phyloP scores from a whole-genome alignment of 2,888 invertebrate genomes.

The Leptogaster cylindrica region DNA sequence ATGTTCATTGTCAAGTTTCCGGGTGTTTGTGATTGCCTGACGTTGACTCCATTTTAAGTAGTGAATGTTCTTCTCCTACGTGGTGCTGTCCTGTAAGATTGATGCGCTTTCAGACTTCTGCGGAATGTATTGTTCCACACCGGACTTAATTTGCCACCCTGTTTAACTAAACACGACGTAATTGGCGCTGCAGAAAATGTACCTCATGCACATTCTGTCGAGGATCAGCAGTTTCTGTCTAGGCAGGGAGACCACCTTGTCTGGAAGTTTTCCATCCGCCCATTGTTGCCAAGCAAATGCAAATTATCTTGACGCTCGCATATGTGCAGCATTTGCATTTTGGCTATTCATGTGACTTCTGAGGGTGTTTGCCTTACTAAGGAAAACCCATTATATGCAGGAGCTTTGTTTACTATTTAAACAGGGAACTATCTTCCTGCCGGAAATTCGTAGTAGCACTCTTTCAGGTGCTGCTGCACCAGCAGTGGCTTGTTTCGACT shows the following conservation, averaged over 20 bases:
- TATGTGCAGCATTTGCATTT: conserved; percentile 18
- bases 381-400: neutral
- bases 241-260: neutral
- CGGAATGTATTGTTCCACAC: too few relatives aligned
- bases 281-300: conserved; percentile 11
- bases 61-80: neutral
- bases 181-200: conserved; percentile 14
- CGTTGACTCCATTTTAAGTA: neutral
- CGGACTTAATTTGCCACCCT: conserved; percentile 24
- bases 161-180: conserved; percentile 19
- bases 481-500: too few relatives aligned
- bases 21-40: conserved; percentile 1
- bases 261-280: conserved; percentile 2
- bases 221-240: neutral
- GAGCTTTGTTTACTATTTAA: neutral
- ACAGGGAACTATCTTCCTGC: neutral
- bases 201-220: conserved; percentile 12
- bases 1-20: conserved; percentile 29
- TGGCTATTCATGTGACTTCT: conserved; percentile 13
- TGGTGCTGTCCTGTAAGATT: neutral
- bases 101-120: neutral
- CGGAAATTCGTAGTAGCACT: neutral
- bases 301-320: conserved; percentile 11
- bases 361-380: conserved; percentile 13
- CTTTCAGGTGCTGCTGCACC: neutral